Conservation (phyloP, 2,888 invertebrate genomes). For the Hydropsyche betteni region DNA sequence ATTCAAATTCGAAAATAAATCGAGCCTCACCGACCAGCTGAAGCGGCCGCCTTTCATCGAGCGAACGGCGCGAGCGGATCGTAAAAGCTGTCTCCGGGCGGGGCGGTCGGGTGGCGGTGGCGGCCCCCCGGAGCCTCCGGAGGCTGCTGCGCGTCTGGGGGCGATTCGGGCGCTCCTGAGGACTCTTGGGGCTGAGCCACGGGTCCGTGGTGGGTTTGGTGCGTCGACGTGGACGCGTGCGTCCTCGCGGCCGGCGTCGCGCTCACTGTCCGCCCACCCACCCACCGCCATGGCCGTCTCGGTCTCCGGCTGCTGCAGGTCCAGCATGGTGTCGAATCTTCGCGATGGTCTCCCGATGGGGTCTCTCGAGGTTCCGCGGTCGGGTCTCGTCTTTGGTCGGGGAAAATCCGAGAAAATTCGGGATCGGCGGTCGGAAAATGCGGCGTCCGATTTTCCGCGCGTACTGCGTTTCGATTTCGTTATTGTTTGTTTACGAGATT, state of each 20-base stretch:
- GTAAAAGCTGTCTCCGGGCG: background rate
- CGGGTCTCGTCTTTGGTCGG: background rate
- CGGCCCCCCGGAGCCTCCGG: too few species aligned
- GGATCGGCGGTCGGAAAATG: background rate
- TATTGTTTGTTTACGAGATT: too few species aligned
- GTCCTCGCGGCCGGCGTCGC: background rate
- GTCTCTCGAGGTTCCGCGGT: background rate
- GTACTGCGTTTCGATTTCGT: background rate
- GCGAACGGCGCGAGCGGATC: background rate
- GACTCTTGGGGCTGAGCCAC: too few species aligned
- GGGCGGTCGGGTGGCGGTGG: background rate
- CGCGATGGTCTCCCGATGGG: background rate
- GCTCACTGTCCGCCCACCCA: conserved; percentile 9
- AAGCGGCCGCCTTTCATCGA: conserved; percentile 23
- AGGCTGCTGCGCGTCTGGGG: too few species aligned
- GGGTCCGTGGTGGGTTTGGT: background rate
- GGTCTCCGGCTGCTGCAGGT: background rate
- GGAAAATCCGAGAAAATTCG: too few species aligned
- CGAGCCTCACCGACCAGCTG: conserved; percentile 20
- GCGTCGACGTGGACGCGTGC: conserved; percentile 10
- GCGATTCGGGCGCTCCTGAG: too few species aligned
- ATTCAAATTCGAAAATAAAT: conserved; percentile 1
- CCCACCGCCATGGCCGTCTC: background rate
- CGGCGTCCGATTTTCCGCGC: background rate
- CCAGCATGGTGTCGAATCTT: background rate